Evolutionary conservation across 2,113 vertebrate species (phyloP).

Genomic region (Labrus mixtus): DNA sequence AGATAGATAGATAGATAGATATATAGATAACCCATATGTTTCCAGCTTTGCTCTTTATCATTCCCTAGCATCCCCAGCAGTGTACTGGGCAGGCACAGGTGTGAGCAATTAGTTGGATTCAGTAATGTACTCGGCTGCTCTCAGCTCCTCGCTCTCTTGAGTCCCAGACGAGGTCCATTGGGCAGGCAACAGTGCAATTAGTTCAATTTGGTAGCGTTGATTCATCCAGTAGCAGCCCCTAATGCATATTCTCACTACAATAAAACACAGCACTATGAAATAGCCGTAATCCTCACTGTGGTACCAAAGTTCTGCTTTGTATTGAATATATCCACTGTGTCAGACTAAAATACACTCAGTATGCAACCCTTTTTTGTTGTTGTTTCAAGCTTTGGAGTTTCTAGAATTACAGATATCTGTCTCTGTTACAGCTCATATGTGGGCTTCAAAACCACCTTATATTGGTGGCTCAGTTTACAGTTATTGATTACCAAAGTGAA

Average conservation of each 20-base stretch:
- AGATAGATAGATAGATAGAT: neutral
- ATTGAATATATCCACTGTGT: slow-evolving; percentile 25
- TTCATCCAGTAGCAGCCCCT: slow-evolving; percentile 69
- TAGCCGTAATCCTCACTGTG: slow-evolving; percentile 48
- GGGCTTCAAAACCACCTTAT: neutral
- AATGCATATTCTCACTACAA: slow-evolving; percentile 54
- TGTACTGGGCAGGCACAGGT: slow-evolving; percentile 71
- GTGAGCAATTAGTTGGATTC: slow-evolving; percentile 73
- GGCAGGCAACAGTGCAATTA: slow-evolving; percentile 76
- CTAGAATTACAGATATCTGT: slow-evolving; percentile 1
- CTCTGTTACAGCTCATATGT: neutral
- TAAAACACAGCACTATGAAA: slow-evolving; percentile 59
- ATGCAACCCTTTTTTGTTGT: neutral
- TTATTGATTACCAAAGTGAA: neutral
- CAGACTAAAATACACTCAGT: slow-evolving; percentile 18
- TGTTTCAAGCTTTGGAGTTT: neutral
- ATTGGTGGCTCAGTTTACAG: neutral
- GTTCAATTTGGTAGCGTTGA: slow-evolving; percentile 73
- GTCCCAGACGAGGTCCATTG: slow-evolving; percentile 68
- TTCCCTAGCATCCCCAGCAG: slow-evolving; percentile 57
- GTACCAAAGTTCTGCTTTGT: slow-evolving; percentile 25
- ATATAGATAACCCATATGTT: slow-evolving; percentile 39
- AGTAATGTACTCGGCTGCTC: slow-evolving; percentile 71
- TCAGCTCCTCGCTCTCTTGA: slow-evolving; percentile 64
- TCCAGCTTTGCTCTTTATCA: slow-evolving; percentile 51